These are phyloP conservation scores for Phenganax subtilis DNA, from an alignment of 92 coral and sea anemone genomes.

Conservation along the genomic window DNA sequence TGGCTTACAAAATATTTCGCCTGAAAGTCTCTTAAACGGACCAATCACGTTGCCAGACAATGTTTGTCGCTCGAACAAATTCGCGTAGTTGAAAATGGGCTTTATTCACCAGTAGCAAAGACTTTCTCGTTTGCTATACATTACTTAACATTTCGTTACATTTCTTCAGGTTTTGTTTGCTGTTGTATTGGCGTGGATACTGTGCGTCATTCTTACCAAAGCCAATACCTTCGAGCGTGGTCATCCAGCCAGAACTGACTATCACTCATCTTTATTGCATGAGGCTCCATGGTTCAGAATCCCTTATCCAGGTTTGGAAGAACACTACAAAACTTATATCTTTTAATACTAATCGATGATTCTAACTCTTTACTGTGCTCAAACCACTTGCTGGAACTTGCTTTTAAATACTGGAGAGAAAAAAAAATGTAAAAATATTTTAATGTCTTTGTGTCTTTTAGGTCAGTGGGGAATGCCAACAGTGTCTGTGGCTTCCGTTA, in stretches of 20 bases:
- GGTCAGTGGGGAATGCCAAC: slow-evolving; percentile 94
- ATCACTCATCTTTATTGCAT: slow-evolving; percentile 47
- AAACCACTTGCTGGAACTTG: no score
- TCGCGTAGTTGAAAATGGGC: no score
- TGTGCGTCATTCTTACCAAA: slow-evolving; percentile 60
- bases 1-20: no score
- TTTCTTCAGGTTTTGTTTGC: slow-evolving; percentile 50
- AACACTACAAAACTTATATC: not conserved
- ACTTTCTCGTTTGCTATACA: no score
- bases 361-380: no score
- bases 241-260: slow-evolving; percentile 65
- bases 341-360: no score
- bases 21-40: no score
- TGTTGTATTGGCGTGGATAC: slow-evolving; percentile 54
- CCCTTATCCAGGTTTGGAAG: slow-evolving; percentile 62
- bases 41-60: no score
- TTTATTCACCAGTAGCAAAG: no score
- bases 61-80: no score
- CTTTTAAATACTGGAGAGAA: no score
- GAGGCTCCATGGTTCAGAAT: slow-evolving; percentile 70
- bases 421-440: not conserved
- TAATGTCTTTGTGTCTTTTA: not conserved
- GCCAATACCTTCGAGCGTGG: slow-evolving; percentile 46
- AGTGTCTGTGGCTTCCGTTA: slow-evolving; percentile 64
- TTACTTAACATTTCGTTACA: no score